These are phyloP conservation scores for Chrysopa pallens DNA, from an alignment of 1,140 invertebrate genomes.

Conservation along the genomic window DNA sequence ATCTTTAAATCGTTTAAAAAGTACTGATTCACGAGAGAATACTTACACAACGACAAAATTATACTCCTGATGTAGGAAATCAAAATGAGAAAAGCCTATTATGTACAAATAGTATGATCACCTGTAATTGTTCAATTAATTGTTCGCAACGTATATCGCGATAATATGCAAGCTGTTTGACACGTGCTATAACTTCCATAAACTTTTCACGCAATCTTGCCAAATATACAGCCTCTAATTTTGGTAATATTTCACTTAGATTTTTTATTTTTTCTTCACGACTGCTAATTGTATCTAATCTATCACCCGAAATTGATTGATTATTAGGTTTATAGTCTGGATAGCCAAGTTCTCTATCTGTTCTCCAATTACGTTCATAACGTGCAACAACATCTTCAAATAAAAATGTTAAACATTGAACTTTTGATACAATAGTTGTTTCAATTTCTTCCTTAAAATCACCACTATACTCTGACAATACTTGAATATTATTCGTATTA, in stretches of 20 bases:
- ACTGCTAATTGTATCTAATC: background rate
- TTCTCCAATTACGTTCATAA: conserved; percentile 12
- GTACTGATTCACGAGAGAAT: no score
- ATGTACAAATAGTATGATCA: no score
- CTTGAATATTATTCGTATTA: background rate
- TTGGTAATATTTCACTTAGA: background rate
- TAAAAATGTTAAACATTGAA: conserved; percentile 10
- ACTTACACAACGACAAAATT: no score
- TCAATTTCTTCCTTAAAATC: background rate
- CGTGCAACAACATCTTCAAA: conserved; percentile 13
- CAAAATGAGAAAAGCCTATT: no score
- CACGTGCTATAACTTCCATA: no score
- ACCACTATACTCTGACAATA: background rate
- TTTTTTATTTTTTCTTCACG: background rate
- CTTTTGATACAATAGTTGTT: conserved; percentile 9
- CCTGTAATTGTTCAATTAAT: no score
- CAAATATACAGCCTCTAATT: background rate
- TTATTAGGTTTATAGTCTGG: conserved; percentile 6
- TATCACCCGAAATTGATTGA: conserved; percentile 5
- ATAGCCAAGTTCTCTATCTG: conserved; percentile 12
- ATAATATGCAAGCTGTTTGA: no score
- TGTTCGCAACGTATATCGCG: no score
- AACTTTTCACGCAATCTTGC: background rate
- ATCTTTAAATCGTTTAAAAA: no score
- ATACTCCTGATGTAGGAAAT: no score